Evolutionary conservation across 2,113 vertebrate species (phyloP), one percentile per base, ranked within the genome.

Genomic region (Rhadina sibilatrix): DNA sequence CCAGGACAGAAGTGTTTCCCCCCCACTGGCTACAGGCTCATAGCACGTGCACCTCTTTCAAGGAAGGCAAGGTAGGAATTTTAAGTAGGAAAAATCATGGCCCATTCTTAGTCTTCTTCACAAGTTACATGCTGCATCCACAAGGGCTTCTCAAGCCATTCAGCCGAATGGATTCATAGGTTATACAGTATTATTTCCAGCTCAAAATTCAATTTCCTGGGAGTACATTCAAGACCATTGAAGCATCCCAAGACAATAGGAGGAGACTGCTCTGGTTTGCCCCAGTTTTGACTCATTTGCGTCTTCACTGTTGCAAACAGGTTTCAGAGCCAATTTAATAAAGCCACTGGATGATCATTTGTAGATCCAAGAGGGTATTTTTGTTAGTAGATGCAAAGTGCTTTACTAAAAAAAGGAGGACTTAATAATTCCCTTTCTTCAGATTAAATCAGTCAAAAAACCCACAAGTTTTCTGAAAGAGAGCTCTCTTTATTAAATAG

Each of bases 21-120:
- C 31, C 44, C 20, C 42, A 27, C 24, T 33, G n/a, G 15, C 33
- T 72, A 64, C 25, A 59, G 27, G 53, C 21, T 85, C 44, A 6
- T 31, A 52, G 8, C 1, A 9, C 0, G 0, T 11, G 15, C 2
- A 20, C 11, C 42, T 66, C 57, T 79, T 75, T 23, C 31, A 68
- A 44, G 49, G 47, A 88, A 60, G 2, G 5, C 12, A 60, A 37
- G n/a, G 57, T 25, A 60, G 15, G 35, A 60, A 60, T 83, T 90
- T 86, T n/a, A 61, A 1, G 15, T 4, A 61, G 33, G 35, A 50
- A 52, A 83, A 77, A 66, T 5, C 22, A 40, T 0, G 0, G 31
- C 22, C 21, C 21, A 7, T 59, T 68, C 42, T 75, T 35, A n/a
- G 13, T 15, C 59, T 49, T 38, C 27, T 46, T 63, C 50, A 20